phyloP scores from a whole-genome alignment of 2,797 vertebrate genomes.

The Poecile montanus region DNA sequence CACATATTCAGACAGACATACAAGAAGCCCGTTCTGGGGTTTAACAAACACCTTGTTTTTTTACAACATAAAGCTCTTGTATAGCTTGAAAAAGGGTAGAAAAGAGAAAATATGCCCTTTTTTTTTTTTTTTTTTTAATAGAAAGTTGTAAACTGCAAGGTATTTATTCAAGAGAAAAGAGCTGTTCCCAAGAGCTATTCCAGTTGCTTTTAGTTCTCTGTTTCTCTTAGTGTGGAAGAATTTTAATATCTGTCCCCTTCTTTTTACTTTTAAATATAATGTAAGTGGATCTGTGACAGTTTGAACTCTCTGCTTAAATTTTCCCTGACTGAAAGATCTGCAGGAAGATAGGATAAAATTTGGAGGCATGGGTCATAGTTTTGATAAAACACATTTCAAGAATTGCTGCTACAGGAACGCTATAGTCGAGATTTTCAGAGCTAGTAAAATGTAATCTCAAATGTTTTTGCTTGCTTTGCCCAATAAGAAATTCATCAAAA shows the following conservation, averaged over 20 bases:
- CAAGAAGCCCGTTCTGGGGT: not conserved
- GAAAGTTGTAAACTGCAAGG: not conserved
- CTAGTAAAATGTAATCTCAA: not conserved
- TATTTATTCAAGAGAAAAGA: conserved; percentile 35
- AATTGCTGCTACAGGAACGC: not conserved
- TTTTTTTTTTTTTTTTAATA: not conserved
- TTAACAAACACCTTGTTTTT: not conserved
- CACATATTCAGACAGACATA: not conserved
- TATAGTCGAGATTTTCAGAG: not conserved
- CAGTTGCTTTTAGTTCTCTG: conserved; percentile 1
- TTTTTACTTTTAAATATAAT: conserved; percentile 23
- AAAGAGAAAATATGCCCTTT: not conserved
- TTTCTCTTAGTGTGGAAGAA: not conserved
- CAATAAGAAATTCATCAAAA: not conserved
- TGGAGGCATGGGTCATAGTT: not conserved
- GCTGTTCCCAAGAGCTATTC: conserved; percentile 25
- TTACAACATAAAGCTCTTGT: not conserved
- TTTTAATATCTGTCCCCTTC: conserved; percentile 22
- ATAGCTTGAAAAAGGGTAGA: not conserved
- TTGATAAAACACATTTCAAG: conserved; percentile 24
- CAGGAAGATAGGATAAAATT: conserved; percentile 11
- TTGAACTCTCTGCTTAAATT: conserved; percentile 9
- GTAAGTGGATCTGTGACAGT: not conserved
- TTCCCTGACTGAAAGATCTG: not conserved
- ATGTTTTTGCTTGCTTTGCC: not conserved